Conservation (phyloP, 2,113 vertebrate genomes). For the Eira barbara region DNA sequence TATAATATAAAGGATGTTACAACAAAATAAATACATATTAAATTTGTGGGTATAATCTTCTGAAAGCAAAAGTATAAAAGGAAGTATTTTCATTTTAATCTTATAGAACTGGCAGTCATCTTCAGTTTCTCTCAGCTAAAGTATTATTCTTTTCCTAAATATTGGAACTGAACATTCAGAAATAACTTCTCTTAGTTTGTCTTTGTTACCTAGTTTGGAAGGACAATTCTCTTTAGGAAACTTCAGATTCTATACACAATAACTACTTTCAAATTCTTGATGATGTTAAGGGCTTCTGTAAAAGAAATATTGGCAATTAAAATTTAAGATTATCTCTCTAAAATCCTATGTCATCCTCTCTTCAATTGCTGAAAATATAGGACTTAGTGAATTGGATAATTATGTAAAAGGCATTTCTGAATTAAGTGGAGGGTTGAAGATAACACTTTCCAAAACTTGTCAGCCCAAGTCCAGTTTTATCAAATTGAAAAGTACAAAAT, state of each 20-base stretch:
- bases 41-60: neutral
- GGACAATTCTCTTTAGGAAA: neutral
- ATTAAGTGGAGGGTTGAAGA: neutral
- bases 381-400: neutral
- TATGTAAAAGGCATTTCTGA: neutral
- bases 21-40: neutral
- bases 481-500: neutral
- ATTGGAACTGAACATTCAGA: neutral
- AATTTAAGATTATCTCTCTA: neutral
- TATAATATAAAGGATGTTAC: neutral
- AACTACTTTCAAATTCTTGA: neutral
- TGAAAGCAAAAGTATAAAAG: neutral
- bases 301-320: neutral
- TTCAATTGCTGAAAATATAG: neutral
- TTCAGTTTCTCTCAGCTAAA: neutral
- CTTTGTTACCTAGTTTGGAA: neutral
- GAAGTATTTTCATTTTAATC: neutral
- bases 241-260: neutral
- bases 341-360: neutral
- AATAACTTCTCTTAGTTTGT: neutral
- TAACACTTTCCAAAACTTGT: neutral
- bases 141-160: neutral
- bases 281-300: neutral
- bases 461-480: neutral
- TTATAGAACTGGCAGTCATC: neutral